phyloP scores from a whole-genome alignment of 2,888 invertebrate species.

The Clusia tigrina region DNA sequence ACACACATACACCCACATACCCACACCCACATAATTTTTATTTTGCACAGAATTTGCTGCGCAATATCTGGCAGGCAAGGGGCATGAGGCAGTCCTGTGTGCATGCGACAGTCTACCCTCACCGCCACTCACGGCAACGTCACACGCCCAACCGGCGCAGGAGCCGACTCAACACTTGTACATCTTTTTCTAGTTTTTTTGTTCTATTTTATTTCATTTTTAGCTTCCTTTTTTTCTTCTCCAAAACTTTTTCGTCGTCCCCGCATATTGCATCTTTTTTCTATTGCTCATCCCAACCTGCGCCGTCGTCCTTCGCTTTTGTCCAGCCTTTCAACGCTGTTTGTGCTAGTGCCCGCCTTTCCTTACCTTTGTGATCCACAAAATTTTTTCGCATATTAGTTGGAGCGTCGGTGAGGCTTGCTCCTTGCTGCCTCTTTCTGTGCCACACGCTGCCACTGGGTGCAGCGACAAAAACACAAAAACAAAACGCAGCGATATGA shows the following conservation, averaged over 20 bases:
- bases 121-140: too few relatives aligned
- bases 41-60: conserved; percentile 52
- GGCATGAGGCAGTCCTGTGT: conserved; percentile 4
- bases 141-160: conserved; percentile 47
- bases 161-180: conserved; percentile 17
- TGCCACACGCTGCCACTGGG: not conserved
- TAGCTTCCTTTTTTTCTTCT: conserved; percentile 13
- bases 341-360: not conserved
- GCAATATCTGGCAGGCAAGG: conserved; percentile 42
- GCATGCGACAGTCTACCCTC: conserved; percentile 12
- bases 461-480: not conserved
- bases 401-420: not conserved
- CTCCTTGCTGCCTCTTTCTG: not conserved
- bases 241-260: conserved; percentile 19
- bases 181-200: conserved; percentile 37
- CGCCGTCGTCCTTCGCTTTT: conserved; percentile 1
- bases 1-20: conserved; percentile 28
- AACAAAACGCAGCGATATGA: not conserved
- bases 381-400: conserved; percentile 15
- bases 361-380: conserved; percentile 14
- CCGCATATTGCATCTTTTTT: not conserved
- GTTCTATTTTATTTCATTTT: conserved; percentile 21
- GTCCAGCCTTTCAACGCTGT: not conserved
- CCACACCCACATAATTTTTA: conserved; percentile 35
- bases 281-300: not conserved